These are phyloP conservation scores for Taenioides sp. DNA, from an alignment of 2,797 vertebrate species.

Conservation along the genomic window DNA sequence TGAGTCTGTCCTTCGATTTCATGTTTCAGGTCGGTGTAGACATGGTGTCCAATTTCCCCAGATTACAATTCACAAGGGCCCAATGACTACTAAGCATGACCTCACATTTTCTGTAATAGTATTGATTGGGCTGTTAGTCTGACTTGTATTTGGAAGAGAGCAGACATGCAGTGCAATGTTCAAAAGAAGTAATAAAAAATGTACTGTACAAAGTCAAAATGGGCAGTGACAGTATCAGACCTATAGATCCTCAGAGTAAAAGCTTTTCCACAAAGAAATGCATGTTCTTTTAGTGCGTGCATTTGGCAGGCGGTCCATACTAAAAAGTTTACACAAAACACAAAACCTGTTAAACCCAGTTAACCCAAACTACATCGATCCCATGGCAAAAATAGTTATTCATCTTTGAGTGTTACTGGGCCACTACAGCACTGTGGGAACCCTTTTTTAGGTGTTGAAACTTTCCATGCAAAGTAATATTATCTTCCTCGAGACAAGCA, in stretches of 20 bases:
- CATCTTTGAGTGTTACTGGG: background rate
- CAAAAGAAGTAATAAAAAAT: background rate
- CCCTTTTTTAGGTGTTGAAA: background rate
- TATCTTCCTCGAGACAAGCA: too few relatives aligned
- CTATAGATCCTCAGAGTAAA: too few relatives aligned
- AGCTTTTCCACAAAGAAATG: background rate
- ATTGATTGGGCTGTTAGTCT: slow-evolving; percentile 56
- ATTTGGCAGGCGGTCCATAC: background rate
- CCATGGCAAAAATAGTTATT: background rate
- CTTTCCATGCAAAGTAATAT: too few relatives aligned
- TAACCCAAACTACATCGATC: too few relatives aligned
- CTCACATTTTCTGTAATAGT: slow-evolving; percentile 57
- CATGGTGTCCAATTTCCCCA: slow-evolving; percentile 41
- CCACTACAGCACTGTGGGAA: too few relatives aligned
- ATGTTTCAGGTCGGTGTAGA: slow-evolving; percentile 13
- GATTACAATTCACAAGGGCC: slow-evolving; percentile 61
- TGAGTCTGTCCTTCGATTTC: background rate
- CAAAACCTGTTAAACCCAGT: too few relatives aligned
- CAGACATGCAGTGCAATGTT: background rate
- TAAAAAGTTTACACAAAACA: background rate
- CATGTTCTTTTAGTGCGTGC: background rate
- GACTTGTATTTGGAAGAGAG: background rate
- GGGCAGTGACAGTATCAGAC: background rate
- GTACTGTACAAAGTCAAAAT: background rate
- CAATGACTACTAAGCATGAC: slow-evolving; percentile 52